These are phyloP conservation scores for Nomada fucata DNA, from an alignment of 2,888 invertebrate genomes.

Conservation along the genomic window DNA sequence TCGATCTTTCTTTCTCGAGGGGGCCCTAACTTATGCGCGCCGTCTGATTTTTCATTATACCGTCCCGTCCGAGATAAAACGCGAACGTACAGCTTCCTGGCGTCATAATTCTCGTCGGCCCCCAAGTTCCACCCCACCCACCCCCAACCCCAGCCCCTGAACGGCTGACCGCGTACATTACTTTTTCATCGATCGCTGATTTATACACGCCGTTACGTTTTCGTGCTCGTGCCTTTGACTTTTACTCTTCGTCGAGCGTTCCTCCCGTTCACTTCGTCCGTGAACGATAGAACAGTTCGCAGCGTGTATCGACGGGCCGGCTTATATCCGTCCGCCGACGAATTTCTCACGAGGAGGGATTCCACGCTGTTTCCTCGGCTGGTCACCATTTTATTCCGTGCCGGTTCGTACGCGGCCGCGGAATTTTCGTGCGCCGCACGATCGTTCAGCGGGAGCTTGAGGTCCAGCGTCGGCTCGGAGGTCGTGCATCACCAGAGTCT, in stretches of 20 bases:
- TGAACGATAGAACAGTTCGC: not conserved
- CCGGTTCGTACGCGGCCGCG: slow-evolving; percentile 47
- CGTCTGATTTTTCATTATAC: slow-evolving; percentile 73
- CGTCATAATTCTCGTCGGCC: slow-evolving; percentile 62
- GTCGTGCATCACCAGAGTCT: slow-evolving; percentile 83
- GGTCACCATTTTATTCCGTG: slow-evolving; percentile 25
- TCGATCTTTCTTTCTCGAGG: slow-evolving; percentile 70
- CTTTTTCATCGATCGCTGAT: slow-evolving; percentile 45
- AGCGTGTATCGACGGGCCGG: not conserved
- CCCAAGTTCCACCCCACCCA: no score
- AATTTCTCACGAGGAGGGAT: not conserved
- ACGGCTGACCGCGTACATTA: slow-evolving; percentile 8
- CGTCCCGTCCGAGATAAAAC: slow-evolving; percentile 64
- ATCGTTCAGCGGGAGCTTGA: slow-evolving; percentile 67
- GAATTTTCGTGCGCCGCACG: slow-evolving; percentile 68
- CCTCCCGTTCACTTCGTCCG: not conserved
- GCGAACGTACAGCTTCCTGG: slow-evolving; percentile 57
- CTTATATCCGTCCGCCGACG: not conserved
- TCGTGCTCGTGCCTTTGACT: slow-evolving; percentile 8
- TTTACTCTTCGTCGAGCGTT: not conserved
- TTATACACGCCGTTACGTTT: slow-evolving; percentile 29
- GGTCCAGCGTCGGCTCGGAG: slow-evolving; percentile 78
- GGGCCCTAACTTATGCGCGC: slow-evolving; percentile 69
- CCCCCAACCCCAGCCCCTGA: not conserved
- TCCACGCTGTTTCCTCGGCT: not conserved